Evolutionary conservation across 2,113 vertebrate genomes (phyloP), one percentile per base, ranked within the genome.

Genomic region (Asarcornis scutulata): DNA sequence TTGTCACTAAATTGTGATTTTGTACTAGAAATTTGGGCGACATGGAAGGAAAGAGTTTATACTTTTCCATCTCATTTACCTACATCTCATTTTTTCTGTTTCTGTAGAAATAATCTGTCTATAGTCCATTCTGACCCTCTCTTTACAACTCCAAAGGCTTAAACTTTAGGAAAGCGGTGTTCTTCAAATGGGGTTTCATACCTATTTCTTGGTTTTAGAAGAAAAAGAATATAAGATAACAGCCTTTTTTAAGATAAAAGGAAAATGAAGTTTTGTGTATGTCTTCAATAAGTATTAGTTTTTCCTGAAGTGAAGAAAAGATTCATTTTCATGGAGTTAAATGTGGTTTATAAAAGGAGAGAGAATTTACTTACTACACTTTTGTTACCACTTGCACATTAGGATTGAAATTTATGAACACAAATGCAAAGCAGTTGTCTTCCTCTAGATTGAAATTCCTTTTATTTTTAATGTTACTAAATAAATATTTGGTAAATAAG

Each of bases 401-500:
- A 44, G 29, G 73, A 64, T 34, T 74, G 73, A 71, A 94, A 38
- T 48, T 34, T 63, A 46, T 32, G 38, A 74, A 58, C 23, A 60
- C 36, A 89, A 91, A 50, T 60, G 77, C 42, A 60, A 73, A 32
- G 9, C 1, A 0, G 42, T 83, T 91, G 69, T 74, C 4, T 20
- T 78, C 44, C 17, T 74, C 36, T 75, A 18, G n/a, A 17, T 52
- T 36, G 26, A 74, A 48, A 40, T 80, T 64, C 25, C 26, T 55
- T 29, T 71, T 68, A 86, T 60, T 68, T 38, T 63, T 71, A 40
- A 81, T 58, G 21, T 72, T 89, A 76, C 34, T 44, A 42, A 80
- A 83, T 32, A 22, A 94, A 88, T 95, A 89, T 67, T 89, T 83
- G 25, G 10, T 40, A 64, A 40, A 64, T 40, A 40, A 29, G 36